phyloP scores from a whole-genome alignment of 2,113 vertebrate species.

The Catharus bicknelli region DNA sequence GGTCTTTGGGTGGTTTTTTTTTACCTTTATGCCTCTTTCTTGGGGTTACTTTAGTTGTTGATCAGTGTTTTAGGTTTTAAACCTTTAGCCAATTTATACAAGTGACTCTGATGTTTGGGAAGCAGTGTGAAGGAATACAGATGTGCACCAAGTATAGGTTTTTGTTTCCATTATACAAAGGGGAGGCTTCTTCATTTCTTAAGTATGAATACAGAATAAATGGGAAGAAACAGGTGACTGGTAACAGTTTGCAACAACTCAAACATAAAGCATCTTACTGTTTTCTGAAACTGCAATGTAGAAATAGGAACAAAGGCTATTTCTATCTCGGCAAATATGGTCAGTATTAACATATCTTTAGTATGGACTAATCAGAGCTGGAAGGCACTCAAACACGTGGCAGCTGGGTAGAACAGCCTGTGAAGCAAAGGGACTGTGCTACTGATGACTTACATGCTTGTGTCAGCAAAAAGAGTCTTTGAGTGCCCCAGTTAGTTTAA shows the following conservation, averaged over 20 bases:
- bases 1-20: accelerated
- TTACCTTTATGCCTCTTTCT: neutral
- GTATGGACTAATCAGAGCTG: neutral
- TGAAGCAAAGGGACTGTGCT: neutral
- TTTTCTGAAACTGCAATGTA: neutral
- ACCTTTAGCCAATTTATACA: neutral
- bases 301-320: neutral
- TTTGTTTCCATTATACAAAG: neutral
- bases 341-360: neutral
- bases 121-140: neutral
- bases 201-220: neutral
- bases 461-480: neutral
- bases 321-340: neutral
- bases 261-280: neutral
- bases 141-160: neutral
- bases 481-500: neutral
- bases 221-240: neutral
- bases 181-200: neutral
- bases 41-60: neutral
- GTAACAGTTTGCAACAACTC: neutral
- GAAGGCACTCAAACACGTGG: accelerated
- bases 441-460: neutral
- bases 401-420: neutral
- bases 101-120: neutral
- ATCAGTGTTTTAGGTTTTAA: neutral